Evolutionary conservation across 1,140 invertebrate genomes (phyloP).

Genomic region (Holotrichia oblita): DNA sequence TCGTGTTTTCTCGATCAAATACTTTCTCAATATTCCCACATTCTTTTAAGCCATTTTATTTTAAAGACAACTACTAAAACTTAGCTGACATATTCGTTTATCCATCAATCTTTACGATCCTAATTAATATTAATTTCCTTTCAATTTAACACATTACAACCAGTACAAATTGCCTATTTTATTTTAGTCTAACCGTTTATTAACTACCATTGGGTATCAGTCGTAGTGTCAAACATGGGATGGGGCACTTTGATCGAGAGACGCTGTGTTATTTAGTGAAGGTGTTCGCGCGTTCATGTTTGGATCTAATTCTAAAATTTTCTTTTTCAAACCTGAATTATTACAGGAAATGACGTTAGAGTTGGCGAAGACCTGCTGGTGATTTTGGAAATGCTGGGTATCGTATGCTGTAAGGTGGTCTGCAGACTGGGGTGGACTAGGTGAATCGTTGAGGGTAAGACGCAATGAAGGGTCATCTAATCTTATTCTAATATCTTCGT

Average conservation of each 20-base stretch:
- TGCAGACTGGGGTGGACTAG: slow-evolving; percentile 47
- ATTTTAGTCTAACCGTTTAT: slow-evolving; percentile 18
- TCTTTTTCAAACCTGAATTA: slow-evolving; percentile 40
- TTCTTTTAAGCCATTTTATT: not conserved
- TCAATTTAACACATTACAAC: slow-evolving; percentile 14
- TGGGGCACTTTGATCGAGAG: slow-evolving; percentile 39
- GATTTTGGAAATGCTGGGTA: slow-evolving; percentile 20
- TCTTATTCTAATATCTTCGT: slow-evolving; percentile 57
- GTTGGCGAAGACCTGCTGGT: slow-evolving; percentile 43
- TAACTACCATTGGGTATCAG: slow-evolving; percentile 10
- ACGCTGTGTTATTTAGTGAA: slow-evolving; percentile 42
- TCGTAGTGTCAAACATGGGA: slow-evolving; percentile 35
- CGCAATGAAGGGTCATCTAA: slow-evolving; percentile 58
- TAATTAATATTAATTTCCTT: not conserved
- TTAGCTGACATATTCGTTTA: not conserved
- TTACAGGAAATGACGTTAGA: slow-evolving; percentile 50
- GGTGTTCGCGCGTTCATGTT: slow-evolving; percentile 50
- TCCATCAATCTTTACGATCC: not conserved
- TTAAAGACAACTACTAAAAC: not conserved
- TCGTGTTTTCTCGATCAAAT: not conserved
- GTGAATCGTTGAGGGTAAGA: slow-evolving; percentile 54
- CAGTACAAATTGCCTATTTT: slow-evolving; percentile 13
- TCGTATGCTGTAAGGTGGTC: slow-evolving; percentile 27
- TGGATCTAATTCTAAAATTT: slow-evolving; percentile 47
- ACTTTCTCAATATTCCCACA: not conserved